Evolutionary conservation across 2,113 vertebrate species (phyloP), one percentile per base, ranked within the genome.

Genomic region (Takifugu flavidus): DNA sequence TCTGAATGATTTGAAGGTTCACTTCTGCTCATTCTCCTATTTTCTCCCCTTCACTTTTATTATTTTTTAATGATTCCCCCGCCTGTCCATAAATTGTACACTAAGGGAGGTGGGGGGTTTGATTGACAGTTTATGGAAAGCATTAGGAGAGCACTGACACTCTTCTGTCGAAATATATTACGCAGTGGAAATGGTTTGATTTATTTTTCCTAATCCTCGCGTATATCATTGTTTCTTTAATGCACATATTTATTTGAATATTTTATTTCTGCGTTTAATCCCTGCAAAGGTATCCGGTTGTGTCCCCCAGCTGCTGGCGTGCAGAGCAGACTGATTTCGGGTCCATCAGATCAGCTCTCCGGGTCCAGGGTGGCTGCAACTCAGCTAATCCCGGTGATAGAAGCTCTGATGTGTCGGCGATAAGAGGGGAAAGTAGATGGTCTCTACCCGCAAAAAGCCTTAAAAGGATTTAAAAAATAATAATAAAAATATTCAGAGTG

Each of bases 1-100:
- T 85, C 78, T 64, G 77, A 89, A 86, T 79, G 74, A 83, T 87
- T 83, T 70, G 27, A 78, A 82, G 49, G 27, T 67, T 65, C 57
- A 57, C 56, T 54, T 55, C 46, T 39, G 34, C 20, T 47, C 54
- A 31, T 44, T 56, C 2, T 12, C 43, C 46, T 20, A 45, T 26
- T 49, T 43, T 50, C 49, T 31, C 47, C 59, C 15, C 42, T n/a
- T 43, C n/a, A 50, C 56, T 49, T 26, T 56, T 52, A 58, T 70
- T 67, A 77, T 62, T 78, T 44, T 39, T 2, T 43, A 67, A 77
- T 72, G 54, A 73, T 72, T 56, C 53, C 55, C 51, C 51, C 62
- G 60, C 20, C 58, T 49, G 29, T 53, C 53, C 65, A 71, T 62
- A 49, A 49, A 49, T 67, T 77, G 62, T 69, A 52, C 29, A 43